A percentile compares a stretch with the other conserved stretches of the same genome.
These are phyloP conservation scores for Tachysurus vachellii DNA, from an alignment of 2,113 vertebrate species.

Conservation along the genomic window DNA sequence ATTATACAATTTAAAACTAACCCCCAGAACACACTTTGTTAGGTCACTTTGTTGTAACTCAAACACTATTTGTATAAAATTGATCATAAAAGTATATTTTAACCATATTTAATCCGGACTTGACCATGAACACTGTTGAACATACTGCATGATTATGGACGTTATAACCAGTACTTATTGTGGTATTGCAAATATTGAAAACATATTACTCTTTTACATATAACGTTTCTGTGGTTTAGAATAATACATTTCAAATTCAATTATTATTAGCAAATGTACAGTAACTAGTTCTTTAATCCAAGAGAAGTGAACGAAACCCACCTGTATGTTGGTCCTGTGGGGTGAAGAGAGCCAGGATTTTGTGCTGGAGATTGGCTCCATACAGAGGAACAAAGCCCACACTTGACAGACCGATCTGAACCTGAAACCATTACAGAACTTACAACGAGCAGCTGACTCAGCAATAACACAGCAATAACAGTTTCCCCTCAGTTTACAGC, in stretches of 20 bases:
- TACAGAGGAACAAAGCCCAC: constrained; percentile 81
- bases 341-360: constrained; percentile 82
- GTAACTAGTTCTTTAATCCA: background rate
- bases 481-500: background rate
- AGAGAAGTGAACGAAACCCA: constrained; percentile 42
- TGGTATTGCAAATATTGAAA: background rate
- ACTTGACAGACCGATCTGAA: constrained; percentile 75
- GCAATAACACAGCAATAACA: background rate
- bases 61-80: background rate
- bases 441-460: background rate
- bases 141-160: background rate
- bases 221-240: background rate
- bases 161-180: background rate
- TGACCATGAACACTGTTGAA: background rate
- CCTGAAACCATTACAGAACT: constrained; percentile 61
- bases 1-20: background rate
- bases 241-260: background rate
- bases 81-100: background rate
- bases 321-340: constrained; percentile 80
- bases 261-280: background rate
- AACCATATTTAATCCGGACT: background rate
- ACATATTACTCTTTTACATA: background rate
- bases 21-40: background rate
- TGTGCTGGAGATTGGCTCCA: constrained; percentile 76
- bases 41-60: background rate